Base-by-base conservation (phyloP, 1,140 invertebrate species). In the Zaprionus kolodkinae region DNA sequence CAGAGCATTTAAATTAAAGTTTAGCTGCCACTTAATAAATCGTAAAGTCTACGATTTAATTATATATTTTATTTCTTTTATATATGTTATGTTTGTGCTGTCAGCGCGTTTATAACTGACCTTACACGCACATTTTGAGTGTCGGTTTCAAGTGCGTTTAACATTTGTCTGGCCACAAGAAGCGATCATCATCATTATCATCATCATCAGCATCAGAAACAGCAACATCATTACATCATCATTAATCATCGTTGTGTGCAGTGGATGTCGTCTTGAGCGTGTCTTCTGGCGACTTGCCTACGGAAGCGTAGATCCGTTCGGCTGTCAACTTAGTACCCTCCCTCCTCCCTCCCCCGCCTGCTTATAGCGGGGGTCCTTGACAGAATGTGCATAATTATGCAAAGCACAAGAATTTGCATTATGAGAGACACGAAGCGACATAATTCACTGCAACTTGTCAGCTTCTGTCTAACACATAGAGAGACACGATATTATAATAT, bases 351-450 rank as follows among this genome's bases (percentile, higher is more conserved):
- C n/a, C n/a, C n/a, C n/a, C n/a, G n/a, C n/a, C 9, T 17, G 21
- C 43, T 52, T 36, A 15, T 6, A 35, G n/a, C 27, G 0, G 15
- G n/a, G 35, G 35, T 72, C 69, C 62, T 72, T 72, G 69, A 43
- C 35, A 21, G 62, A 52, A 25, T 67, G 71, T 67, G 71, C 38
- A 61, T 68, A 68, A 54, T 55, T 65, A 55, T 54, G 38, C 38
- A n/a, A 40, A 61, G 62, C 21, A 66, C 43, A 65, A 79, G 72
- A 86, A 86, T 83, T 86, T 66, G 80, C 84, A 88, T 79, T 55
- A 68, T 55, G 66, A 43, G 21, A 55, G 10, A 21, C 13, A 27
- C 38, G 27, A 60, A 30, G 6, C 30, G 38, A 55, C 43, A 64
- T 45, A 33, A 62, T 35, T 71, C 48, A 55, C 25, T 43, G 27